phyloP scores from a whole-genome alignment of 1,140 invertebrate species.

The Parapsyche elsis region DNA sequence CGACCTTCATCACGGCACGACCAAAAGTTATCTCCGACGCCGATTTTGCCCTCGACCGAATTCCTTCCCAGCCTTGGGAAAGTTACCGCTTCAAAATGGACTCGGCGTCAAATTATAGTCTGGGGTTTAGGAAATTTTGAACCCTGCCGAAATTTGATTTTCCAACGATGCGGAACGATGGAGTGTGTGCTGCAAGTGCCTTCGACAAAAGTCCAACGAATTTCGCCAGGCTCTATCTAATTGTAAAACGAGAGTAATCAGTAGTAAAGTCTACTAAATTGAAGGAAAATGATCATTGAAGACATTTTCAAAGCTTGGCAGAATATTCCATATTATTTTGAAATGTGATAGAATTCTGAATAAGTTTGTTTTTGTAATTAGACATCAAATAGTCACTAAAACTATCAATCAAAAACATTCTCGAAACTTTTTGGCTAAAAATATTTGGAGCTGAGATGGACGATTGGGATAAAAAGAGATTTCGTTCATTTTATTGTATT shows the following conservation, averaged over 20 bases:
- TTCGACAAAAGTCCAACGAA: not conserved
- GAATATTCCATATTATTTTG: too few relatives aligned
- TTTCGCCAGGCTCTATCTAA: too few relatives aligned
- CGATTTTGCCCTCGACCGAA: not conserved
- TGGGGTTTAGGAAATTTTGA: constrained; percentile 17
- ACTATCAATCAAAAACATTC: too few relatives aligned
- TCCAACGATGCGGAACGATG: constrained; percentile 22
- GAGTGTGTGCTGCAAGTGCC: constrained; percentile 3
- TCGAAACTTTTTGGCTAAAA: not conserved
- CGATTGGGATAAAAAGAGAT: constrained; percentile 5
- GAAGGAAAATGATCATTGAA: too few relatives aligned
- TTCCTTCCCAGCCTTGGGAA: not conserved
- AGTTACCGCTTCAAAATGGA: too few relatives aligned
- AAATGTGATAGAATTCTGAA: too few relatives aligned
- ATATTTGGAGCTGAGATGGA: not conserved
- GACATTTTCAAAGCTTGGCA: too few relatives aligned
- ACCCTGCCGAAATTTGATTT: constrained; percentile 32
- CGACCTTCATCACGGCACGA: constrained; percentile 15
- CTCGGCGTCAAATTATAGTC: not conserved
- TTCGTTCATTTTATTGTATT: constrained; percentile 7
- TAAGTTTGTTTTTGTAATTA: too few relatives aligned
- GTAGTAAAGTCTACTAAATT: too few relatives aligned
- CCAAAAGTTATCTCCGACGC: constrained; percentile 9
- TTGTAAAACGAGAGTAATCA: too few relatives aligned
- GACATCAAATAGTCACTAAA: too few relatives aligned